A percentile compares a stretch with the other conserved stretches of the same genome.
These are phyloP conservation scores for Euzophera pinguis DNA, from an alignment of 2,888 invertebrate genomes.

Conservation along the genomic window DNA sequence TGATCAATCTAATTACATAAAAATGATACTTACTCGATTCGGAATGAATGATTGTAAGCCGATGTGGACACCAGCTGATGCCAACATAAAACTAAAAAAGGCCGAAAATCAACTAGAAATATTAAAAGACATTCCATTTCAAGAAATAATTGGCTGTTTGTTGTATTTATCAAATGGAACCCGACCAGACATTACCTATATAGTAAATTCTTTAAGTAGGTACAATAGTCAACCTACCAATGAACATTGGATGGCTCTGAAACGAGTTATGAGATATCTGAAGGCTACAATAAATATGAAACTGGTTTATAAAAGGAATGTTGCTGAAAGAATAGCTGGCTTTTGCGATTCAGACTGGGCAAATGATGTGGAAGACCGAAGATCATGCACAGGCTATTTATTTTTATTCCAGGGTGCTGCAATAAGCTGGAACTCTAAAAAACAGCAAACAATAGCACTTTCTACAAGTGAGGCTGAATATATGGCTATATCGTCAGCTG, in stretches of 20 bases:
- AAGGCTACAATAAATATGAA: constrained; percentile 22
- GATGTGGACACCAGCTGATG: constrained; percentile 18
- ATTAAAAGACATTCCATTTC: constrained; percentile 17
- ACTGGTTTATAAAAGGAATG: constrained; percentile 15
- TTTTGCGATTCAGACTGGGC: constrained; percentile 33
- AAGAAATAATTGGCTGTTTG: constrained; percentile 19
- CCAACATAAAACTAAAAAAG: constrained; percentile 16
- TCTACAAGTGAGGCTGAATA: not conserved
- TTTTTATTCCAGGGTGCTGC: not conserved
- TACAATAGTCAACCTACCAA: constrained; percentile 22
- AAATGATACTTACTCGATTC: constrained; percentile 15
- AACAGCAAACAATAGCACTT: not conserved
- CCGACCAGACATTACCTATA: constrained; percentile 21
- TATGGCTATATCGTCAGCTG: not conserved
- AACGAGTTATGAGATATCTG: constrained; percentile 25
- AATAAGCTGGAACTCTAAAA: not conserved
- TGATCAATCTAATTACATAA: constrained; percentile 16
- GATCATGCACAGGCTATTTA: not conserved
- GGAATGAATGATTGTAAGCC: constrained; percentile 21
- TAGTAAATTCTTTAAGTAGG: constrained; percentile 26
- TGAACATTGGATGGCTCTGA: constrained; percentile 19
- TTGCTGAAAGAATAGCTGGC: constrained; percentile 12
- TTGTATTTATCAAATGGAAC: constrained; percentile 24
- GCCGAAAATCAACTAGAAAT: constrained; percentile 11
- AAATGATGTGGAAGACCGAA: not conserved